phyloP scores from a whole-genome alignment of 2,113 vertebrate species.

The Aspidoscelis tigris region DNA sequence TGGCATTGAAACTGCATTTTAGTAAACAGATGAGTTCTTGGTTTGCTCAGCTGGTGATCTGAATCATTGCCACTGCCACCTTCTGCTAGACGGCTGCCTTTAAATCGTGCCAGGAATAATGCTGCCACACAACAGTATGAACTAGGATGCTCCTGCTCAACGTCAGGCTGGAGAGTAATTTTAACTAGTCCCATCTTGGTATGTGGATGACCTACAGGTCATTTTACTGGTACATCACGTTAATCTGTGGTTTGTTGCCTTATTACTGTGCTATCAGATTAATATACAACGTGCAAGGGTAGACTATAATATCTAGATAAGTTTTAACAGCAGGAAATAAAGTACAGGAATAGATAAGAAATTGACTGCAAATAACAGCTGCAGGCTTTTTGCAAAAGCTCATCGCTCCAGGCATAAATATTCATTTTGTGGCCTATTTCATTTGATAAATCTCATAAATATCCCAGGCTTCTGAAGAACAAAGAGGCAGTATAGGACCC shows the following conservation, averaged over 20 bases:
- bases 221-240: background rate
- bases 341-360: conserved; percentile 28
- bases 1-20: conserved; percentile 25
- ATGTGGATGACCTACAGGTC: accelerated
- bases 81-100: background rate
- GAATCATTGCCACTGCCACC: background rate
- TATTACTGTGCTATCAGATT: conserved; percentile 34
- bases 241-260: background rate
- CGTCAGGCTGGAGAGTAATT: background rate
- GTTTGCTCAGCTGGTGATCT: conserved; percentile 18
- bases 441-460: conserved; percentile 3
- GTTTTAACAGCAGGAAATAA: conserved; percentile 39
- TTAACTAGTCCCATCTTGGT: background rate
- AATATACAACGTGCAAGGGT: conserved; percentile 10
- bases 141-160: background rate
- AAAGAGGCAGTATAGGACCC: background rate
- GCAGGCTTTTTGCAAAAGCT: background rate
- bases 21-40: conserved; percentile 38
- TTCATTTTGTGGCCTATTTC: accelerated
- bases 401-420: background rate
- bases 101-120: background rate
- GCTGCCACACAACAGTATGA: background rate
- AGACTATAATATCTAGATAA: conserved; percentile 8
- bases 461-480: background rate
- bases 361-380: background rate